A percentile compares a stretch with the other conserved stretches of the same genome.
phyloP scores from a whole-genome alignment of 2,797 vertebrate genomes.

The Poecilia picta region DNA sequence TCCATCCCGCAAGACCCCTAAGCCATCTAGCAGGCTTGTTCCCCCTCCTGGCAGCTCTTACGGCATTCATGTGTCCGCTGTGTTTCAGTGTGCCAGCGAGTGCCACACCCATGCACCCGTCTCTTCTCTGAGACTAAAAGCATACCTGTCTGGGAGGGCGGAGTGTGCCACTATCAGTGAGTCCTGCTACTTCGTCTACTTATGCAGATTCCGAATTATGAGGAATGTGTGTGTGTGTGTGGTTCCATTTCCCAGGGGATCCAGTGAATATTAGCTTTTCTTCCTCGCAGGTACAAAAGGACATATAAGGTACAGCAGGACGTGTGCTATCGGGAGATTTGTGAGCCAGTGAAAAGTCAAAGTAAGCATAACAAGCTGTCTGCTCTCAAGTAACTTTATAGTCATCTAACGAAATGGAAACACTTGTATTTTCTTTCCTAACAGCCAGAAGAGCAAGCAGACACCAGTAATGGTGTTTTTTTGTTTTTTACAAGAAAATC shows the following conservation, averaged over 20 bases:
- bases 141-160: conserved; percentile 92
- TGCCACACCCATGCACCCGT: conserved; percentile 91
- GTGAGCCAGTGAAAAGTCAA: conserved; percentile 81
- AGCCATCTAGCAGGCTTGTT: conserved; percentile 47
- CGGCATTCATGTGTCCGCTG: conserved; percentile 38
- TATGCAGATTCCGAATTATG: conserved; percentile 3
- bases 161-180: conserved; percentile 94
- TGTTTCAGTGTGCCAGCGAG: conserved; percentile 89
- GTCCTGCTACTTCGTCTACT: conserved; percentile 56
- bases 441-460: conserved; percentile 78
- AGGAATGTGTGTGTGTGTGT: background rate
- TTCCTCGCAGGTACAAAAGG: conserved; percentile 87
- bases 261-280: conserved; percentile 23
- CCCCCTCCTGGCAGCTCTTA: conserved; percentile 6
- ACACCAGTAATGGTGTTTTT: conserved; percentile 72
- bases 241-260: background rate
- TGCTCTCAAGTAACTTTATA: conserved; percentile 1
- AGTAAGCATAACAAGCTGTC: conserved; percentile 76
- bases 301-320: conserved; percentile 92
- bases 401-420: background rate
- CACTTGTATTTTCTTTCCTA: background rate
- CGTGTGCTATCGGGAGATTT: conserved; percentile 92
- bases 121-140: conserved; percentile 95
- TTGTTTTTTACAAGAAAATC: conserved; percentile 26
- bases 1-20: conserved; percentile 44